Evolutionary conservation across 2,888 invertebrate species (phyloP).

Genomic region (Fragum whitleyi): DNA sequence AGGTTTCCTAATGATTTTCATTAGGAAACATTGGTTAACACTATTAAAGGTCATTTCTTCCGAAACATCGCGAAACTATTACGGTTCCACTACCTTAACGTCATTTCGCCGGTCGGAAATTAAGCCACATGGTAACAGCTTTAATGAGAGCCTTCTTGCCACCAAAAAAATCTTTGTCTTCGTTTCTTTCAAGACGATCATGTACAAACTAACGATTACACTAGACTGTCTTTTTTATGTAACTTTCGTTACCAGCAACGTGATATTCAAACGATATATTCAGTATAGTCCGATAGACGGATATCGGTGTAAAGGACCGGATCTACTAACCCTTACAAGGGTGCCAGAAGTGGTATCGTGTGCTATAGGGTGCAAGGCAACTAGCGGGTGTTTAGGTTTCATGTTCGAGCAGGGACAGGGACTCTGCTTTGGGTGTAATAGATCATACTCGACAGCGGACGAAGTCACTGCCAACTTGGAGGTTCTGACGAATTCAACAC

Average conservation of each 20-base stretch:
- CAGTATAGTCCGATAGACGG: not conserved
- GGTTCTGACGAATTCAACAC: not conserved
- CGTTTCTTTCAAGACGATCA: too few relatives aligned
- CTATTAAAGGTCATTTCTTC: too few relatives aligned
- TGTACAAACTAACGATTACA: too few relatives aligned
- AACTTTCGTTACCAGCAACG: not conserved
- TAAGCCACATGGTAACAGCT: too few relatives aligned
- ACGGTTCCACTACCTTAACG: too few relatives aligned
- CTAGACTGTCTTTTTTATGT: too few relatives aligned
- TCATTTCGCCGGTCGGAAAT: too few relatives aligned
- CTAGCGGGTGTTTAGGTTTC: not conserved
- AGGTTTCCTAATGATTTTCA: too few relatives aligned
- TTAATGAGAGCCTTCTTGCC: too few relatives aligned
- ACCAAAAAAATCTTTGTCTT: too few relatives aligned
- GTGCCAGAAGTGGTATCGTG: not conserved
- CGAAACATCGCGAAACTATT: too few relatives aligned
- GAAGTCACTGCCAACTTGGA: not conserved
- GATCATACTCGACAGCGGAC: not conserved
- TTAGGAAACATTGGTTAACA: too few relatives aligned
- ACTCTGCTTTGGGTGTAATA: not conserved
- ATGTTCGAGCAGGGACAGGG: not conserved
- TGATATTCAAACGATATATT: not conserved
- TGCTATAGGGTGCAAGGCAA: not conserved
- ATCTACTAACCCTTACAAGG: not conserved
- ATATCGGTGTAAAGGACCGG: not conserved